Percentiles rank a stretch among this genome's conserved stretches.
These are phyloP conservation scores for Ectemnius lituratus DNA, from an alignment of 2,888 invertebrate species.

Conservation along the genomic window DNA sequence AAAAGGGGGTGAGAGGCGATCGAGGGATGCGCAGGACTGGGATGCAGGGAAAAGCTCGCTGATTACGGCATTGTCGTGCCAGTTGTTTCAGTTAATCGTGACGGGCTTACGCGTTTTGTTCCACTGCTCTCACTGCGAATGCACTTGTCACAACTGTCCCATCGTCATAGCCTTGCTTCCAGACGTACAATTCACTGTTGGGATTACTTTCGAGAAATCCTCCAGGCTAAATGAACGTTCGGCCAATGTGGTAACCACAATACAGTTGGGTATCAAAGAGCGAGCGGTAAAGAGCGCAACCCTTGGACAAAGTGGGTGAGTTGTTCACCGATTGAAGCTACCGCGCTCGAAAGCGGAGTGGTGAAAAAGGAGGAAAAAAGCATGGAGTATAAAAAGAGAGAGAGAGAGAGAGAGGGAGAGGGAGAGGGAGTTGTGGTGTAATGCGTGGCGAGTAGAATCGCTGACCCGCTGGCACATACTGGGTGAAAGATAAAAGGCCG, in stretches of 20 bases:
- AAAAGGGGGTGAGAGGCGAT: conserved; percentile 16
- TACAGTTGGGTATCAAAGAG: no score
- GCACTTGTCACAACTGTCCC: conserved; percentile 16
- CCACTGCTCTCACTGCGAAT: conserved; percentile 53
- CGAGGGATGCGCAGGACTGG: conserved; percentile 31
- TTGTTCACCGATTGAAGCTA: no score
- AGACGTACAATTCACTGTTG: neutral
- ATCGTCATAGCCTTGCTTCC: conserved; percentile 34
- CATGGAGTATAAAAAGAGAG: neutral
- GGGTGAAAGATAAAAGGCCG: conserved; percentile 42
- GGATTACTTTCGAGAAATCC: no score
- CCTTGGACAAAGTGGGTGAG: no score
- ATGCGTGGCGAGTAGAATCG: neutral
- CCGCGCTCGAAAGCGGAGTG: no score
- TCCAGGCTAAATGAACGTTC: no score
- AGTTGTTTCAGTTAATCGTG: conserved; percentile 74
- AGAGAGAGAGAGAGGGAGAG: neutral
- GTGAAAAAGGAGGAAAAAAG: neutral
- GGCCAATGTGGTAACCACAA: no score
- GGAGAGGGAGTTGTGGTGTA: neutral
- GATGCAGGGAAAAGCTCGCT: conserved; percentile 69
- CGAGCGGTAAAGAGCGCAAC: no score
- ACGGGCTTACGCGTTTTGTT: conserved; percentile 61
- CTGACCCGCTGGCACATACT: conserved; percentile 24
- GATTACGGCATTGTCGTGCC: conserved; percentile 72